Evolutionary conservation across 2,113 vertebrate species (phyloP).

Genomic region (Sula dactylatra): DNA sequence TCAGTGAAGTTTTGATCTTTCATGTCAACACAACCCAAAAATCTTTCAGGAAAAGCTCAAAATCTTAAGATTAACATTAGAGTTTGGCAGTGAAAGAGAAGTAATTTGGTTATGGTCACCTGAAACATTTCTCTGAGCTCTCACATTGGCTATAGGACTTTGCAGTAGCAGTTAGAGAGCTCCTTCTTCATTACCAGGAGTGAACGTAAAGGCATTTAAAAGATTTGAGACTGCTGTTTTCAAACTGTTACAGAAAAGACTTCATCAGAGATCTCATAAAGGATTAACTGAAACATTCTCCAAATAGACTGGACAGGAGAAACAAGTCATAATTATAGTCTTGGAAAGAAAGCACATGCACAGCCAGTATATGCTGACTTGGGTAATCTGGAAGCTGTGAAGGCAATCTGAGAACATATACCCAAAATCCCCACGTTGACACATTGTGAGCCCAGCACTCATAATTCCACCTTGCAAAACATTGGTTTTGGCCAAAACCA

Average conservation of each 20-base stretch:
- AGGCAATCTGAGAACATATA: neutral
- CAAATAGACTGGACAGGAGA: neutral
- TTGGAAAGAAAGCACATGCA: neutral
- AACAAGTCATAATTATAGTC: neutral
- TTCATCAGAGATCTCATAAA: fast-evolving
- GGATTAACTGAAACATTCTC: neutral
- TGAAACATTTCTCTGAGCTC: neutral
- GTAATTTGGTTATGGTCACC: neutral
- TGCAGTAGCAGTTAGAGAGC: neutral
- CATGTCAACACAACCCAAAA: neutral
- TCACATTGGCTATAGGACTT: neutral
- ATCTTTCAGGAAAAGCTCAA: neutral
- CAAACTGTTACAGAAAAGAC: neutral
- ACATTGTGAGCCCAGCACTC: neutral
- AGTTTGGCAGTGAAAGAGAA: neutral
- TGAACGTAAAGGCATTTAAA: neutral
- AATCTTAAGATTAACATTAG: neutral
- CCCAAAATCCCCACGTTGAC: neutral
- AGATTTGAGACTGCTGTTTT: neutral
- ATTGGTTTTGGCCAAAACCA: neutral
- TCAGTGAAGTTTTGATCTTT: neutral
- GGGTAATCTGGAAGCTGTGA: neutral
- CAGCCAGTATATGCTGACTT: neutral
- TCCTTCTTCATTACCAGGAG: neutral
- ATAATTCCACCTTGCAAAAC: neutral